These are phyloP conservation scores for Bubo blakistoni DNA, from an alignment of 2,113 vertebrate genomes.

Conservation along the genomic window DNA sequence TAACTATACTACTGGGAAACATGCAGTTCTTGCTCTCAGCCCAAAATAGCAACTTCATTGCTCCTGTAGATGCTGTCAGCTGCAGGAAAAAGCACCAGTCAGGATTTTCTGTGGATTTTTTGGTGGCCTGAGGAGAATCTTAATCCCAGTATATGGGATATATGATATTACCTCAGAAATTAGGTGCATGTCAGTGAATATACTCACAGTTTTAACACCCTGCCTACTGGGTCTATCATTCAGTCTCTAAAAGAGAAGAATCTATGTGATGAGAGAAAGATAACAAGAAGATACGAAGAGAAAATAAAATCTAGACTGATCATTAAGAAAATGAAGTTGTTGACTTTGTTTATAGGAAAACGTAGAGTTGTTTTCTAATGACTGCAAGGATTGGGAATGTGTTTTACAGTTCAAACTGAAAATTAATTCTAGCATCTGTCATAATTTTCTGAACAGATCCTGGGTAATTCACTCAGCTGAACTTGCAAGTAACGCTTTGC, in stretches of 20 bases:
- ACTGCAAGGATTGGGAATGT: neutral
- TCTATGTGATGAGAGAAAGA: neutral
- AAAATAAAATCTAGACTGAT: neutral
- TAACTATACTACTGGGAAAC: neutral
- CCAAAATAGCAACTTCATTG: neutral
- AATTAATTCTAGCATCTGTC: neutral
- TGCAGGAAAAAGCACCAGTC: neutral
- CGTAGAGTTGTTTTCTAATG: neutral
- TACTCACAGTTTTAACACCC: neutral
- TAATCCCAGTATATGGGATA: neutral
- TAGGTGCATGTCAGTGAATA: neutral
- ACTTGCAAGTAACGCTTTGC: neutral
- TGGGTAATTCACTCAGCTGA: neutral
- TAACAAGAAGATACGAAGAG: neutral
- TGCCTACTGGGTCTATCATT: neutral
- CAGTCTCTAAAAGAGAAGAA: neutral
- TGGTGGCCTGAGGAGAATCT: neutral
- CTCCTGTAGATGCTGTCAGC: neutral
- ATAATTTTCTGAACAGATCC: neutral
- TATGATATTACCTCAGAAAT: neutral
- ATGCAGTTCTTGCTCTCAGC: neutral
- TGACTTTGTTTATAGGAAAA: neutral
- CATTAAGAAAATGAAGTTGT: neutral
- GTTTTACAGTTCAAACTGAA: neutral
- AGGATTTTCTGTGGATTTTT: neutral